These are phyloP conservation scores for Tyto alba DNA, from an alignment of 2,113 vertebrate genomes.

Conservation along the genomic window DNA sequence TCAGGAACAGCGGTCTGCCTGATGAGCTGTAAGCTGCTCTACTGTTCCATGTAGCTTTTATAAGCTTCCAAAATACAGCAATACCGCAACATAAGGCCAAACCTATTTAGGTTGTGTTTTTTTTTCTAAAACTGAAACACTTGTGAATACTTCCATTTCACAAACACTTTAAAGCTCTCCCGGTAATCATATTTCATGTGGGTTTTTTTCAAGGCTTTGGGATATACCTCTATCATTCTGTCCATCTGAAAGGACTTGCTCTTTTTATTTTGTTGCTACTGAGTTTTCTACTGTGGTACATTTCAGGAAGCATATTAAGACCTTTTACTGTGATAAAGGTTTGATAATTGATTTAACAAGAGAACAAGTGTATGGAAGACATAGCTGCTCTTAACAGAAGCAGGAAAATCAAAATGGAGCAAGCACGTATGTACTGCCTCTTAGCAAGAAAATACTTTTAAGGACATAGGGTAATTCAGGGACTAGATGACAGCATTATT, in stretches of 20 bases:
- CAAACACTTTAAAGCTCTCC: not conserved
- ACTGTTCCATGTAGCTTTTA: not conserved
- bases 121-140: not conserved
- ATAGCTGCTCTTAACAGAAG: not conserved
- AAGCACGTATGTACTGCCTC: not conserved
- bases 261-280: not conserved
- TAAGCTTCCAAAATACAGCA: not conserved
- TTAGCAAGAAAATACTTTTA: not conserved
- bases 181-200: not conserved
- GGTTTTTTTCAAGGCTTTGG: not conserved
- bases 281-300: not conserved
- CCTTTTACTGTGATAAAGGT: not conserved
- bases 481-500: not conserved
- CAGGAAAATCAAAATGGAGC: not conserved
- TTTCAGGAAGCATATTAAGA: not conserved
- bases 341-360: not conserved
- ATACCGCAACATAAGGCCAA: not conserved
- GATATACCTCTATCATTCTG: not conserved
- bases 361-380: rapidly evolving
- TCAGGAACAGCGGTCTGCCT: not conserved
- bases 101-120: not conserved
- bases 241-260: not conserved
- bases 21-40: not conserved
- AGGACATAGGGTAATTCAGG: not conserved
- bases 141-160: not conserved